Conservation (phyloP, 2,113 vertebrate species). For the Carassius carassius region DNA sequence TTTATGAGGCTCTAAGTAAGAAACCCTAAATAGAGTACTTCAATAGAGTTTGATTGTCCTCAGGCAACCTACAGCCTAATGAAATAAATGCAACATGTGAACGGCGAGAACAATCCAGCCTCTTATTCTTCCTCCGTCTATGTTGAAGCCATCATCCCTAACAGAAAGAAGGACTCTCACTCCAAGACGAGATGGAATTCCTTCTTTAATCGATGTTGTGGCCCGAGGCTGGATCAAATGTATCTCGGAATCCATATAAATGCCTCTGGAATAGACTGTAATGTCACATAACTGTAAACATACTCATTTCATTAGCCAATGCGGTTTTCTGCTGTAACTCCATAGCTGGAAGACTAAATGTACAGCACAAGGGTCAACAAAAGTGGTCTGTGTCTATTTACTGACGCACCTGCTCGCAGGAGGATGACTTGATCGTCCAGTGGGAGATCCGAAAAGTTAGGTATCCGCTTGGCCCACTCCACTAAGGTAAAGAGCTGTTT, state of each 20-base stretch:
- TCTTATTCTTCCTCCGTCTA: constrained; percentile 26
- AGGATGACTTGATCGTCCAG: constrained; percentile 92
- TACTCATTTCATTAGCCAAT: constrained; percentile 18
- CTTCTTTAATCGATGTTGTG: constrained; percentile 20
- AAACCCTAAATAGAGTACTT: neutral
- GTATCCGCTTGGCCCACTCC: constrained; percentile 92
- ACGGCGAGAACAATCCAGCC: constrained; percentile 14
- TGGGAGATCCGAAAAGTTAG: constrained; percentile 65
- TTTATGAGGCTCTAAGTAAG: constrained; percentile 1
- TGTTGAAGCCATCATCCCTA: neutral
- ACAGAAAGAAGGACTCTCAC: constrained; percentile 22
- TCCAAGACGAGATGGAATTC: constrained; percentile 30
- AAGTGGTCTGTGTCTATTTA: constrained; percentile 22
- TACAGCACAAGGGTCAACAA: neutral
- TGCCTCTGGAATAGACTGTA: constrained; percentile 10
- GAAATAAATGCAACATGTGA: constrained; percentile 21
- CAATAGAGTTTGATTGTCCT: constrained; percentile 3
- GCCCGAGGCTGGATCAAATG: constrained; percentile 1
- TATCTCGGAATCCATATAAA: neutral
- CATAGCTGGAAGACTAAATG: neutral
- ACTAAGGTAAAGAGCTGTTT: constrained; percentile 92
- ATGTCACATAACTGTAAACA: constrained; percentile 19
- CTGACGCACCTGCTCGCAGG: constrained; percentile 81
- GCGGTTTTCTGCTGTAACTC: constrained; percentile 7
- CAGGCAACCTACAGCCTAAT: constrained; percentile 8